These are phyloP conservation scores for Spodoptera exigua DNA, from an alignment of 2,888 invertebrate genomes.

Conservation along the genomic window DNA sequence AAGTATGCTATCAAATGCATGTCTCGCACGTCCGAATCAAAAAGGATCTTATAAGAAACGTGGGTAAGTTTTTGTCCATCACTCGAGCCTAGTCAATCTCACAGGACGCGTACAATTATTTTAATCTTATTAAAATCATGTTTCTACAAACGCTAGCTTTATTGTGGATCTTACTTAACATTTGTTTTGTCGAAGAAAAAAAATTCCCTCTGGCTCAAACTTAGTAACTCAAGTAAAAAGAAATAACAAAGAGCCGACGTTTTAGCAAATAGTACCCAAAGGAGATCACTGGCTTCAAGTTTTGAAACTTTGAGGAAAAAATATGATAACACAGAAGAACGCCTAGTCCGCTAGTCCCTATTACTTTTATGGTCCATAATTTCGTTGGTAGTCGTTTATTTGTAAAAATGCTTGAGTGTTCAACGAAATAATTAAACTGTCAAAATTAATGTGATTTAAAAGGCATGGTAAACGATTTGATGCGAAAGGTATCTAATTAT, in stretches of 20 bases:
- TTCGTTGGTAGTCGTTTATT: constrained; percentile 44
- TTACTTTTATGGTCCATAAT: constrained; percentile 52
- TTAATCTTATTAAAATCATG: constrained; percentile 88
- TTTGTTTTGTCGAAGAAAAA: constrained; percentile 15
- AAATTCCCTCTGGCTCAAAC: constrained; percentile 16
- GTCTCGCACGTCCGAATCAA: constrained; percentile 67
- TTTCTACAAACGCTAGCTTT: constrained; percentile 59
- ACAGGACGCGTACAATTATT: constrained; percentile 87
- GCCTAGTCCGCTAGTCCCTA: constrained; percentile 37
- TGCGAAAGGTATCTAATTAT: constrained; percentile 63
- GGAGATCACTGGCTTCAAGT: constrained; percentile 31
- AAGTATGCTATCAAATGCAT: constrained; percentile 56
- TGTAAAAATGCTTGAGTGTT: constrained; percentile 49
- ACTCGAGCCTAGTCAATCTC: constrained; percentile 80
- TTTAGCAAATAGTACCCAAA: constrained; percentile 45
- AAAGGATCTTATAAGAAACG: constrained; percentile 73
- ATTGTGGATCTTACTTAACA: constrained; percentile 65
- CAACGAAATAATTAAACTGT: constrained; percentile 62
- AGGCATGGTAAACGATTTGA: constrained; percentile 56
- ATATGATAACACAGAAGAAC: constrained; percentile 32
- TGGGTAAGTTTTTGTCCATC: constrained; percentile 77
- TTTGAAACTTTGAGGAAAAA: constrained; percentile 37
- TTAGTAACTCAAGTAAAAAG: constrained; percentile 32
- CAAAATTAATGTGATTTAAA: constrained; percentile 61
- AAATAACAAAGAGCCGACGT: constrained; percentile 33